Conservation (phyloP, 2,797 vertebrate species). For the Meda fulgida region DNA sequence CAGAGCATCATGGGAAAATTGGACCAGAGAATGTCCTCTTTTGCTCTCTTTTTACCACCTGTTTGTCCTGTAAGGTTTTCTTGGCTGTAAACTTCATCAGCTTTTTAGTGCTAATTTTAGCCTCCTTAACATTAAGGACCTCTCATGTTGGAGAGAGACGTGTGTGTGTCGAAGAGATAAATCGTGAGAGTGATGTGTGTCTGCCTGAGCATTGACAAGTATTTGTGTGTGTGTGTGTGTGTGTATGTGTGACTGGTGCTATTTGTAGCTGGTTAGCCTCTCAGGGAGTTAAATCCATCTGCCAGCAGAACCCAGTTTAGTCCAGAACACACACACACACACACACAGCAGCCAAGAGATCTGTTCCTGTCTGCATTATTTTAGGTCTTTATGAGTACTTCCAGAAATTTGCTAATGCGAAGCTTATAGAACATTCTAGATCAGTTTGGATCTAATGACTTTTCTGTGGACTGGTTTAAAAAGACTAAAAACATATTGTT, state of each 20-base stretch:
- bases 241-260: conserved; percentile 37
- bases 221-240: conserved; percentile 38
- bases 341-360: neutral
- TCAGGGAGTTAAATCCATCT: conserved; percentile 78
- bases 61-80: conserved; percentile 25
- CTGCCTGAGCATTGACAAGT: conserved; percentile 56
- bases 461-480: neutral
- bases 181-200: conserved; percentile 42
- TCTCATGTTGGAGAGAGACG: neutral
- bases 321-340: neutral
- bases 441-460: neutral
- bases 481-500: neutral
- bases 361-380: conserved; percentile 16
- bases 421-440: neutral
- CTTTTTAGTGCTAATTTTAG: conserved; percentile 29
- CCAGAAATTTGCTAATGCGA: neutral
- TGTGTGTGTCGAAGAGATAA: conserved; percentile 38
- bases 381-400: conserved; percentile 2
- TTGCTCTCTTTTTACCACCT: conserved; percentile 35
- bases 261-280: conserved; percentile 60
- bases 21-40: conserved; percentile 31
- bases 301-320: conserved; percentile 62
- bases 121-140: conserved; percentile 2
- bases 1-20: conserved; percentile 44
- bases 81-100: conserved; percentile 2